phyloP scores from a whole-genome alignment of 2,113 vertebrate genomes.

The Microtus oregoni region DNA sequence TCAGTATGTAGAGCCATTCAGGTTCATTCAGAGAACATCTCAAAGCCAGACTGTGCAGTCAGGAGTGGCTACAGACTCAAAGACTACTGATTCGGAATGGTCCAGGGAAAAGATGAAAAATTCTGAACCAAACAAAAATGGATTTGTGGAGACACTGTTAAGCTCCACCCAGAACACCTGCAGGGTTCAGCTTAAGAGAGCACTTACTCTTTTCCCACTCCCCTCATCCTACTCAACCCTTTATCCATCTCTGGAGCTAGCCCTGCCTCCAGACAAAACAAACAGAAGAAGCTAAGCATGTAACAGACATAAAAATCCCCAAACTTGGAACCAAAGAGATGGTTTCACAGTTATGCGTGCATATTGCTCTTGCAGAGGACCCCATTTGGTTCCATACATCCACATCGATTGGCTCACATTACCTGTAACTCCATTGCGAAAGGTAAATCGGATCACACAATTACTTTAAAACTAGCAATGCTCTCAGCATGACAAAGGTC shows the following conservation, averaged over 20 bases:
- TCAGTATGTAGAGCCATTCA: neutral
- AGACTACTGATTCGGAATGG: neutral
- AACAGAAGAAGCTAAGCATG: constrained; percentile 15
- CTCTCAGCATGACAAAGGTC: neutral
- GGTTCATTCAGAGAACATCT: constrained; percentile 36
- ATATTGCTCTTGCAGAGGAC: neutral
- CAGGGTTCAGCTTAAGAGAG: neutral
- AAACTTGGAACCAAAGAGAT: neutral
- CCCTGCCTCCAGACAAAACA: neutral
- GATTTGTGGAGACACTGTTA: neutral
- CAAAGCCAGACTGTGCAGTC: neutral
- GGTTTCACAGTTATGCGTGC: neutral
- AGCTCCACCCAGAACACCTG: neutral
- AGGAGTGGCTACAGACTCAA: neutral
- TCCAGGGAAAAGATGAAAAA: neutral
- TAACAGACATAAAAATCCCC: neutral
- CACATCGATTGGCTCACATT: neutral
- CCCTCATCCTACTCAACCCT: neutral
- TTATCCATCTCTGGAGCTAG: neutral
- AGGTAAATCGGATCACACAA: neutral
- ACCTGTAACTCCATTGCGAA: neutral
- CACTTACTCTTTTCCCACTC: neutral
- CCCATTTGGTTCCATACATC: neutral
- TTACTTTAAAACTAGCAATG: neutral
- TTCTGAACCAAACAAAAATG: neutral